Conservation (phyloP, 2,113 vertebrate genomes). For the Azemiops feae region DNA sequence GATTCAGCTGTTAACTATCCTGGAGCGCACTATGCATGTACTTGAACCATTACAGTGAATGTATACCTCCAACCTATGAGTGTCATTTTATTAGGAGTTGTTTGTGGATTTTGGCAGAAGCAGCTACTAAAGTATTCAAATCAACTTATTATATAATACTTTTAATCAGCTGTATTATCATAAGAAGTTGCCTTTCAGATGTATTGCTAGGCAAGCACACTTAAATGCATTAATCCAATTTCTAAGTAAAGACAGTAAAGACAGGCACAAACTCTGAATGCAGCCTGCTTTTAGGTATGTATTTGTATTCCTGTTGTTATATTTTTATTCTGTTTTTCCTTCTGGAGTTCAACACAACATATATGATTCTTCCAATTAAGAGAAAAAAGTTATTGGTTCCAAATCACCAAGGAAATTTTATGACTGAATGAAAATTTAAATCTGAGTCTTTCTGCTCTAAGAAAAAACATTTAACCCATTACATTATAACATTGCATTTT, state of each 20-base stretch:
- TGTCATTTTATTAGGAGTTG: background rate
- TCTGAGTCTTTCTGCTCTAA: background rate
- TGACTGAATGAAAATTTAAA: background rate
- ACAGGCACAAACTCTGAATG: background rate
- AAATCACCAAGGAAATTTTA: background rate
- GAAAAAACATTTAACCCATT: background rate
- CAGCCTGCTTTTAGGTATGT: background rate
- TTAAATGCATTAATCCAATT: background rate
- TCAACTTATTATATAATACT: background rate
- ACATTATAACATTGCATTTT: background rate
- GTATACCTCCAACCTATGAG: background rate
- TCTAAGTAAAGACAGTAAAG: conserved; percentile 13
- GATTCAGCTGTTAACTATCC: background rate
- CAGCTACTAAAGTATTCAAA: background rate
- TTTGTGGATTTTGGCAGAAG: background rate
- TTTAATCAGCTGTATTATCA: background rate
- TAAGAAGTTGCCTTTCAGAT: conserved; percentile 6
- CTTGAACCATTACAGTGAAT: background rate
- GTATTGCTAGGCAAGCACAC: background rate
- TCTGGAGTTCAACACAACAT: background rate
- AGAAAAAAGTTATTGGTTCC: background rate
- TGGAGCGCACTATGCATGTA: background rate
- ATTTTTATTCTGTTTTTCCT: background rate
- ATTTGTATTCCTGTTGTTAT: background rate
- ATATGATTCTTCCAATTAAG: background rate